Evolutionary conservation across 2,888 invertebrate species (phyloP).

Genomic region (Malthinus seriepunctatus): DNA sequence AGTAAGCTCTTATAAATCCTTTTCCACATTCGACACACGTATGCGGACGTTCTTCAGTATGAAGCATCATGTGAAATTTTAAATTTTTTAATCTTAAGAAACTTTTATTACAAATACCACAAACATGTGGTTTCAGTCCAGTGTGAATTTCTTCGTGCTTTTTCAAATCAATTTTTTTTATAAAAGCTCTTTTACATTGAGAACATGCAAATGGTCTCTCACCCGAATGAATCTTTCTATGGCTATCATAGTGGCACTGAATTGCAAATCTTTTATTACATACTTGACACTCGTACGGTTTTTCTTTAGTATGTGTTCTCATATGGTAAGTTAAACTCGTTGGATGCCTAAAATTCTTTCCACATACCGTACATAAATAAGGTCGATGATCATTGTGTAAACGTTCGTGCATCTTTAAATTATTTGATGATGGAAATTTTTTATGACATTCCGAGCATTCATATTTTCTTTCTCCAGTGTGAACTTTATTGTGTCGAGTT

Average conservation of each 20-base stretch:
- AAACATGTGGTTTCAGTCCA: slow-evolving; percentile 41
- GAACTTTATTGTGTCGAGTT: slow-evolving; percentile 37
- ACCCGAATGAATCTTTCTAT: slow-evolving; percentile 45
- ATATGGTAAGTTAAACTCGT: slow-evolving; percentile 38
- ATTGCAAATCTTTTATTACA: slow-evolving; percentile 44
- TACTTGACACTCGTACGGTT: slow-evolving; percentile 43
- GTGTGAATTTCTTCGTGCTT: slow-evolving; percentile 44
- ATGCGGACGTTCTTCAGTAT: slow-evolving; percentile 45
- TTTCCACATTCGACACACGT: slow-evolving; percentile 43
- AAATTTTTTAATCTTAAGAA: slow-evolving; percentile 43
- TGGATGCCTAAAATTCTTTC: slow-evolving; percentile 36
- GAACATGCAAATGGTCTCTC: slow-evolving; percentile 42
- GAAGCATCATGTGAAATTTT: slow-evolving; percentile 44
- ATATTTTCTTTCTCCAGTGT: slow-evolving; percentile 38
- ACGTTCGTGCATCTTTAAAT: slow-evolving; percentile 33
- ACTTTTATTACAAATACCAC: slow-evolving; percentile 41
- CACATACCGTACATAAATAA: slow-evolving; percentile 37
- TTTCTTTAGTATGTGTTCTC: slow-evolving; percentile 44
- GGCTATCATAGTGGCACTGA: slow-evolving; percentile 44
- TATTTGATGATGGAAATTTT: slow-evolving; percentile 32
- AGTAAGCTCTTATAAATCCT: slow-evolving; percentile 45
- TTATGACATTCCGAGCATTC: slow-evolving; percentile 35
- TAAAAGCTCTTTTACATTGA: slow-evolving; percentile 43
- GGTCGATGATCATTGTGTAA: slow-evolving; percentile 34
- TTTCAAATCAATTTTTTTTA: slow-evolving; percentile 45